Evolutionary conservation across 1,140 invertebrate genomes (phyloP), one percentile per base, ranked within the genome.

Genomic region (Drosophila bocki): DNA sequence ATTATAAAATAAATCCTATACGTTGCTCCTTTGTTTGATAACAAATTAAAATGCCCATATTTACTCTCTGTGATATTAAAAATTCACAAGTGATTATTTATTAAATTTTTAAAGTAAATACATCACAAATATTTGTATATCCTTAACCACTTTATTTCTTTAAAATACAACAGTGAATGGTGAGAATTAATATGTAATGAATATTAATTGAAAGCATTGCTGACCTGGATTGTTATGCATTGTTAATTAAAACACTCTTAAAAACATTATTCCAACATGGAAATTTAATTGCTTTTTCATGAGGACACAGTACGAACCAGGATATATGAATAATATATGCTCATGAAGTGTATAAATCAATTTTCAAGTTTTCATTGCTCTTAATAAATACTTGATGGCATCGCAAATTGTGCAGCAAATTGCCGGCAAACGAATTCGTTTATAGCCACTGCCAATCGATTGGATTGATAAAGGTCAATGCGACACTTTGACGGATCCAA

Each of bases 361-460:
- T 72, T 60, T 72, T 60, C n/a, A n/a, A 39, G 2, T 35, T 71
- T 57, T 48, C 19, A 32, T 37, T 19, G 35, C 19, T 32, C 15
- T 17, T 11, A 3, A 50, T 72, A 39, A 72, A 72, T 72, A n/a
- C 13, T 72, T 72, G 56, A 72, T 72, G 15, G 37, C 44, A 60
- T 60, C 35, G 53, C 44, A 72, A 72, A 69, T 70, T 45, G 67
- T 45, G 39, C 67, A 32, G 62, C 48, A 70, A 70, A 65, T 44
- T 50, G 61, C 45, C 45, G 35, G 35, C 17, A 17, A 50, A 72
- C 68, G 37, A 72, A 60, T 72, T 72, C n/a, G 47, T 72, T 72
- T 72, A 60, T 72, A 51, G 32, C 22, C 44, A 42, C 37, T 22
- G 44, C n/a, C 67, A 59, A 72, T 72, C 68, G 69, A 72, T 72